A percentile compares a stretch with the other conserved stretches of the same genome.
These are phyloP conservation scores for Indri indri DNA, from an alignment of 2,113 vertebrate species.

Conservation along the genomic window DNA sequence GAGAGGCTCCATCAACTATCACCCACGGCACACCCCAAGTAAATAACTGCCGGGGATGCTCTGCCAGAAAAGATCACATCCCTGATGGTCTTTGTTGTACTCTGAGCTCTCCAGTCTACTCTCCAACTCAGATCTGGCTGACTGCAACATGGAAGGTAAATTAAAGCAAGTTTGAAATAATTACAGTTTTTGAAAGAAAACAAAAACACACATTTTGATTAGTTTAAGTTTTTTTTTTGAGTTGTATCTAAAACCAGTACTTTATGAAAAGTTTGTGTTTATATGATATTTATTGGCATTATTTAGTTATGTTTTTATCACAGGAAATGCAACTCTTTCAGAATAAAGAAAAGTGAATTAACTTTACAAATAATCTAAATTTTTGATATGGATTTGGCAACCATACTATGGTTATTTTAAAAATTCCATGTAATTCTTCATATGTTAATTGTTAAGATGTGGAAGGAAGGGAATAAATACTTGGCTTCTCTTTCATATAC, in stretches of 20 bases:
- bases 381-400: neutral
- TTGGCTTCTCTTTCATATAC: neutral
- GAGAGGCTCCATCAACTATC: neutral
- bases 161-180: neutral
- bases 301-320: neutral
- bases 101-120: neutral
- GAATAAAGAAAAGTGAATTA: neutral
- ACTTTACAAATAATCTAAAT: neutral
- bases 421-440: neutral
- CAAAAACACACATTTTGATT: neutral
- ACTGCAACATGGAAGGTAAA: neutral
- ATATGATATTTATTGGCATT: neutral
- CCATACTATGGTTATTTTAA: neutral
- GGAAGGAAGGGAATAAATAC: neutral
- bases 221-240: neutral
- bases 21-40: too few relatives aligned
- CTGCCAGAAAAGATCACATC: neutral
- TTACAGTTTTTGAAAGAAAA: neutral
- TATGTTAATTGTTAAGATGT: neutral
- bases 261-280: neutral
- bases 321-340: neutral
- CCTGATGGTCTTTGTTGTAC: accelerated
- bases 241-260: neutral
- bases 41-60: neutral
- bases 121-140: neutral